A percentile compares a stretch with the other conserved stretches of the same genome.
Conservation (phyloP, 2,113 vertebrate genomes). For the Clinocottus analis region DNA sequence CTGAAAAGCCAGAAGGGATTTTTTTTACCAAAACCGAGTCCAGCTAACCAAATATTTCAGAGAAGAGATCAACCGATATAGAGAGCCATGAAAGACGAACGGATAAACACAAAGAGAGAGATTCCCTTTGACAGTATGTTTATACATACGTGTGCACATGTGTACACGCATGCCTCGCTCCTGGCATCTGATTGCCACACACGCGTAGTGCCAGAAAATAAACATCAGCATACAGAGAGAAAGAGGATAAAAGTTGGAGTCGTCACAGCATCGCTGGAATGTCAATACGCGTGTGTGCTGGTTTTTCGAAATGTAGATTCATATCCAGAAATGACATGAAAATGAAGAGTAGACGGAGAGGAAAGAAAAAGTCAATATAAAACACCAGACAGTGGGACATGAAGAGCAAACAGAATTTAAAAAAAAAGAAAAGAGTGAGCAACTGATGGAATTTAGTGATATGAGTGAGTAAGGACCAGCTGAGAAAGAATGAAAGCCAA, state of each 20-base stretch:
- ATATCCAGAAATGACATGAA: background rate
- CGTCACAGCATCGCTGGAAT: constrained; percentile 1
- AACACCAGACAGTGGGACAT: background rate
- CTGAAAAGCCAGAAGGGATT: constrained; percentile 69
- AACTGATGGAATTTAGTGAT: background rate
- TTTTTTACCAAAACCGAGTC: constrained; percentile 60
- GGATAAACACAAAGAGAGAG: background rate
- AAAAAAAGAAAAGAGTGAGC: background rate
- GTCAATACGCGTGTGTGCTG: background rate
- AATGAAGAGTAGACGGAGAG: background rate
- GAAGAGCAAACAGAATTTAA: background rate
- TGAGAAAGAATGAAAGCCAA: background rate
- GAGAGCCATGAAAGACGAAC: constrained; percentile 4
- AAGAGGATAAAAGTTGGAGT: constrained; percentile 16
- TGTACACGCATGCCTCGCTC: constrained; percentile 9
- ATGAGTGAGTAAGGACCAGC: background rate
- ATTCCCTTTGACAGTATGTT: constrained; percentile 13
- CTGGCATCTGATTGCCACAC: constrained; percentile 43
- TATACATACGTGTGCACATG: constrained; percentile 22
- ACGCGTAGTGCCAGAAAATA: constrained; percentile 22
- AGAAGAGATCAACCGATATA: constrained; percentile 16
- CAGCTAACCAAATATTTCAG: constrained; percentile 45
- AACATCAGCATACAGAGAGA: constrained; percentile 7
- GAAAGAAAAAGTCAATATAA: background rate
- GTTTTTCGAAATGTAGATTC: constrained; percentile 4